Percentiles rank a stretch among this genome's conserved stretches.
phyloP scores from a whole-genome alignment of 2,113 vertebrate species.

The Nannospalax galili region DNA sequence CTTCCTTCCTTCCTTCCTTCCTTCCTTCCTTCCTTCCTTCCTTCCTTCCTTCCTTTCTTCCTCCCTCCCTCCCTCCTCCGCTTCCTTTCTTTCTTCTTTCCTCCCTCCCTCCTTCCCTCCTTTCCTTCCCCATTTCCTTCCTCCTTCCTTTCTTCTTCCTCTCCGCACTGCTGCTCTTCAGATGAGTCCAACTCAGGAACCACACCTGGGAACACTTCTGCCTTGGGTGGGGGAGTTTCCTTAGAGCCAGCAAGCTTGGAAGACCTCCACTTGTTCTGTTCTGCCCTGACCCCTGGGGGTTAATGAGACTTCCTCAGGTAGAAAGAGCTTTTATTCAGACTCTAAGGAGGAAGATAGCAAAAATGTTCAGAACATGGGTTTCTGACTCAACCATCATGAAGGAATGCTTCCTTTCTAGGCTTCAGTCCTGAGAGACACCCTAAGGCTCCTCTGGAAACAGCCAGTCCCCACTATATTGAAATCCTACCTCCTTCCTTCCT shows the following conservation, averaged over 20 bases:
- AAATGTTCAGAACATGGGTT: background rate
- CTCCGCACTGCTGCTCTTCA: background rate
- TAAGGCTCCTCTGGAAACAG: background rate
- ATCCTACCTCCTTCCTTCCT: no score
- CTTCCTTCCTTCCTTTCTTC: background rate
- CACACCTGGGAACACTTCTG: background rate
- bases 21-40: background rate
- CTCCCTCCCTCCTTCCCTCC: background rate
- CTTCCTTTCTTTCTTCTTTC: background rate
- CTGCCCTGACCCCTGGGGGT: background rate
- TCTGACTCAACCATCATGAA: background rate
- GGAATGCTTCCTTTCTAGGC: background rate
- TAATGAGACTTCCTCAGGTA: background rate
- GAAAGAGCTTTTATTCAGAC: background rate
- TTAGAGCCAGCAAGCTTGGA: background rate
- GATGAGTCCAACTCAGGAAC: background rate
- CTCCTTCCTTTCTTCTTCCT: background rate
- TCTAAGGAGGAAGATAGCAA: background rate
- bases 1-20: no score
- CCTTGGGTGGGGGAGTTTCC: background rate
- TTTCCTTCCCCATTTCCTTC: background rate
- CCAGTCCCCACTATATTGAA: background rate
- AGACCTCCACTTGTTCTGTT: background rate
- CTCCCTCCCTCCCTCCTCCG: background rate
- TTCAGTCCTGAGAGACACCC: background rate